phyloP scores from a whole-genome alignment of 2,888 invertebrate genomes.

The Macrophya alboannulata region DNA sequence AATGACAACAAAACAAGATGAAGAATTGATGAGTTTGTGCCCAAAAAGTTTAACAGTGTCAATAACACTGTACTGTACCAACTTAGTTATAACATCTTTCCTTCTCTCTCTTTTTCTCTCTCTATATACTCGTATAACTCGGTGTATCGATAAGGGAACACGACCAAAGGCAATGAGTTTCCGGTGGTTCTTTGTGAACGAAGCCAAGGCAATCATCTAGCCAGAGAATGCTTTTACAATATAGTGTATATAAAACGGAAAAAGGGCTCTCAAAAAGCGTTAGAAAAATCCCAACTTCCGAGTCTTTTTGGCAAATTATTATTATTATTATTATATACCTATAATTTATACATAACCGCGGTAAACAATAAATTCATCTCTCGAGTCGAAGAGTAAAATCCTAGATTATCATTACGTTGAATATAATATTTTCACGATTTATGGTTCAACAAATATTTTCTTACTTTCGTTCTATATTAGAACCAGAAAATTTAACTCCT shows the following conservation, averaged over 20 bases:
- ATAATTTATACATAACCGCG: no score
- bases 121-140: not conserved
- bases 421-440: no score
- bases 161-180: conserved; percentile 24
- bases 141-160: conserved; percentile 19
- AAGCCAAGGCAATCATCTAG: conserved; percentile 20
- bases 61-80: not conserved
- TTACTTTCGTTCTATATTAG: no score
- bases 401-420: no score
- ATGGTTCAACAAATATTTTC: no score
- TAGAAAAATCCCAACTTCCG: not conserved
- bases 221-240: conserved; percentile 6
- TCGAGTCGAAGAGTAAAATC: no score
- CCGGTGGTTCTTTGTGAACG: conserved; percentile 1
- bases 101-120: not conserved
- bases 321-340: no score
- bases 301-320: conserved; percentile 20
- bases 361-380: not conserved
- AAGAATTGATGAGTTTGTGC: not conserved
- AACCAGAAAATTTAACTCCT: no score
- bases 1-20: not conserved
- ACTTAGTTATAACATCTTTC: no score
- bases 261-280: conserved; percentile 10
- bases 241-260: not conserved
- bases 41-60: not conserved